Evolutionary conservation across 2,888 invertebrate genomes (phyloP).

Genomic region (Synergus umbraculus): DNA sequence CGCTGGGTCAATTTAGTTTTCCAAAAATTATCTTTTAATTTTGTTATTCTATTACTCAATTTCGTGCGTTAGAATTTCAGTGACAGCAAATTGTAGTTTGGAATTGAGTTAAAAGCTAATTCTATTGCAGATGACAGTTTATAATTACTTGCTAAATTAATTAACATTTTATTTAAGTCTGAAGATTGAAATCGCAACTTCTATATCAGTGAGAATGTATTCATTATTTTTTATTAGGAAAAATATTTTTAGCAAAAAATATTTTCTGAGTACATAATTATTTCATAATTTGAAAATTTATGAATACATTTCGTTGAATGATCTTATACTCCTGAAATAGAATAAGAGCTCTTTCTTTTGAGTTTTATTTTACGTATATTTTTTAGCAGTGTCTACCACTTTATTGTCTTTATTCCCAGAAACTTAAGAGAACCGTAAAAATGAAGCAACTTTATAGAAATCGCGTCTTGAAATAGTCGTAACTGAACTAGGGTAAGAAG

Average conservation of each 20-base stretch:
- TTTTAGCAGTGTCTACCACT: not conserved
- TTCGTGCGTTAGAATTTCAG: slow-evolving; percentile 5
- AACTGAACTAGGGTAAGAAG: not conserved
- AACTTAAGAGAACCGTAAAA: slow-evolving; percentile 19
- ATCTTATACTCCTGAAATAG: no score
- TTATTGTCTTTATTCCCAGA: slow-evolving; percentile 13
- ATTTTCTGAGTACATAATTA: no score
- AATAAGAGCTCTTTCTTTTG: not conserved
- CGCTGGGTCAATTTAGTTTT: not conserved
- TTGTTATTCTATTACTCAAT: slow-evolving; percentile 1
- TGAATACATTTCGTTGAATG: not conserved
- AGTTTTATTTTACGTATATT: not conserved
- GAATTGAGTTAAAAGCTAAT: slow-evolving; percentile 12
- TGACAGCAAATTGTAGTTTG: slow-evolving; percentile 9
- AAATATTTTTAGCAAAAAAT: not conserved
- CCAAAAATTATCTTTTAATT: not conserved
- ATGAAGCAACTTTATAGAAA: not conserved
- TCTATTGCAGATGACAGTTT: not conserved
- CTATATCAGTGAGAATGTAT: no score
- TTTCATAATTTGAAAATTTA: no score
- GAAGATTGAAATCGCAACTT: not conserved
- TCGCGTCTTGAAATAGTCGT: not conserved
- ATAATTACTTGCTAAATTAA: not conserved
- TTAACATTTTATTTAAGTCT: not conserved
- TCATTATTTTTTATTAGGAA: not conserved